phyloP scores from a whole-genome alignment of 2,888 invertebrate genomes.

The Gastrophysa polygoni region DNA sequence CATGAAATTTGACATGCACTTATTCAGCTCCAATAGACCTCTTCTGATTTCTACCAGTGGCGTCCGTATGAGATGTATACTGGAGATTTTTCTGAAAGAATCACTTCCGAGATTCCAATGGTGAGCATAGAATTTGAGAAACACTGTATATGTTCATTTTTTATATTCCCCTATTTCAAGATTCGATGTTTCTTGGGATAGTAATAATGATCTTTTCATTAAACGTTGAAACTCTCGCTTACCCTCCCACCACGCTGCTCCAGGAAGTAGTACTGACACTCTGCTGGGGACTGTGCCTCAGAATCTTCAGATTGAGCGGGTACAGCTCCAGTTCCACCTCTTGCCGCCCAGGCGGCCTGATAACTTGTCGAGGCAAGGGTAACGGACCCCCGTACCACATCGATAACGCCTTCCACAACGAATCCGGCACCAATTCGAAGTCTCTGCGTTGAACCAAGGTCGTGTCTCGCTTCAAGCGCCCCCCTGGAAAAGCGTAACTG shows the following conservation, averaged over 20 bases:
- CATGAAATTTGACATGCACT: no score
- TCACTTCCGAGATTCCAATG: no score
- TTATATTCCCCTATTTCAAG: no score
- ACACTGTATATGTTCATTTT: no score
- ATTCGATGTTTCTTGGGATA: no score
- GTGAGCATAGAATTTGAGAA: no score
- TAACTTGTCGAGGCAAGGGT: conserved; percentile 82
- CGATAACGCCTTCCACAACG: conserved; percentile 84
- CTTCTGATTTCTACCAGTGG: no score
- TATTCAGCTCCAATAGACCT: no score
- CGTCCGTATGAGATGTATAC: no score
- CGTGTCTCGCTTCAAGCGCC: conserved; percentile 75
- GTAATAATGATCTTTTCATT: no score
- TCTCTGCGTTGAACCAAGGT: conserved; percentile 79
- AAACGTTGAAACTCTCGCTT: no score
- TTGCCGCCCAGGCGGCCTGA: conserved; percentile 66
- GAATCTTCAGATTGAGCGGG: conserved; percentile 76
- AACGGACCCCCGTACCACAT: conserved; percentile 81
- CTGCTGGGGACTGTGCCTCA: conserved; percentile 69
- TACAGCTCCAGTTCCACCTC: conserved; percentile 84
- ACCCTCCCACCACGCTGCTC: conserved; percentile 55
- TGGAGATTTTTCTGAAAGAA: no score
- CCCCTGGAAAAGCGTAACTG: conserved; percentile 52
- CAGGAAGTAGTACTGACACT: conserved; percentile 44
- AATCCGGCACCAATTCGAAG: conserved; percentile 85